Base-by-base conservation (phyloP, 1,140 invertebrate species). In the Druon quercuslanigerum region DNA sequence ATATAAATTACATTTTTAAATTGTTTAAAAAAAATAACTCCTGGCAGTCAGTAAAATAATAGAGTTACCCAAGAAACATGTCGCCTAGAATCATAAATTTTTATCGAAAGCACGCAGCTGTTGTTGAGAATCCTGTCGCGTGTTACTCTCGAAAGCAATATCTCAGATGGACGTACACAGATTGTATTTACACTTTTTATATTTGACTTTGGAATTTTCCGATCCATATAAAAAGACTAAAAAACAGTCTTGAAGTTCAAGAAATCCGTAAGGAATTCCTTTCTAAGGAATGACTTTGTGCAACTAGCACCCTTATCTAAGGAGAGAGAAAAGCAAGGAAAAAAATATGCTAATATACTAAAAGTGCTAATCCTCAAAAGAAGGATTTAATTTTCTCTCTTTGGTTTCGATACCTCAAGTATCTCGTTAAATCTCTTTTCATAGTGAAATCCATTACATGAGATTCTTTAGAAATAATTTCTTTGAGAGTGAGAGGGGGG, bases 101-200 rank as follows among this genome's bases (percentile, higher is more conserved):
- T 40, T 66, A 66, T 66, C 60, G 25, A 40, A 40, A 1, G 14
- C 16, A 33, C 60, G 20, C 60, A 66, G 25, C 60, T 66, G 60
- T 46, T 66, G 60, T 66, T 40, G 0, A 40, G 16, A 4, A 7
- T 66, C 14, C 11, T 56, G 20, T 33, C 14, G 13, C 57, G n/a
- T 66, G 5, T 60, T 60, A 33, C 20, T 19, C n/a, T 17, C 52
- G n/a, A 66, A 66, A 66, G 60, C 33, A 66, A 66, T 66, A 66
- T 66, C 40, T 66, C n/a, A 46, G 14, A 66, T 46, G n/a, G 60
- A 25, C 40, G 40, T 46, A 46, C 1, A 46, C 7, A n/a, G 7
- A 66, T 33, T 66, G 12, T 66, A 6, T 20, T 14, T 33, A 14
- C 57, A 60, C 20, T 14, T 33, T 33, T 20, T 33, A 33, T 13